Base-by-base conservation (phyloP, 2,797 vertebrate genomes). In the Setipinna tenuifilis region DNA sequence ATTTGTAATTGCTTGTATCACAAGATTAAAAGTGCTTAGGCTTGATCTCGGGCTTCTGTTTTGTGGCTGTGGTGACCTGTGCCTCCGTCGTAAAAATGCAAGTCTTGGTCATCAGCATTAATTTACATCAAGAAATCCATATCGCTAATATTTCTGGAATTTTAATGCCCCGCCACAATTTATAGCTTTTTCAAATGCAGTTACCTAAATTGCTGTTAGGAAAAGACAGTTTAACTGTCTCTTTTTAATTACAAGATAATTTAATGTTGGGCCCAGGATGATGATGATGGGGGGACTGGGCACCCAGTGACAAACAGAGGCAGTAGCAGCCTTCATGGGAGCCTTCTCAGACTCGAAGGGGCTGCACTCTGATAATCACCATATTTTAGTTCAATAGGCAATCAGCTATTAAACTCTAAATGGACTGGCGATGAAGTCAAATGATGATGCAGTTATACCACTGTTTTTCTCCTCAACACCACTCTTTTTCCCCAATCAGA, bases 1-100 rank as follows among this genome's bases (percentile, higher is more conserved):
- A 97, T 99, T 98, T 98, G 98, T 99, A 99, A 99, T 99, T 98
- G 97, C 97, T 98, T 99, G 98, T 99, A 98, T 98, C 98, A 99
- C 96, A 97, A 99, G 97, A 99, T 98, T 98, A 98, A 99, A 99
- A 98, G 97, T 97, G 96, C 96, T 97, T 95, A 96, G 96, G 95
- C 95, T 95, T 98, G 98, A 98, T 97, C 97, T 96, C 95, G 95
- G 93, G 94, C 96, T 95, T 93, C 92, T 93, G 97, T 98, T 97
- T 97, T 96, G 97, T 96, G 96, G 97, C 96, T 96, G 95, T 95
- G 89, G 83, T 97, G 97, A 98, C 98, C 97, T 86, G 91, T 85
- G 94, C 94, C 95, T 96, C 94, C 85, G 91, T 94, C 96, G 89
- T 97, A 94, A 96, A 97, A 96, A 94, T 90, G 86, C 89, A 92